These are phyloP conservation scores for Leptinotarsa haldemani DNA, from an alignment of 2,888 invertebrate genomes.

Conservation along the genomic window DNA sequence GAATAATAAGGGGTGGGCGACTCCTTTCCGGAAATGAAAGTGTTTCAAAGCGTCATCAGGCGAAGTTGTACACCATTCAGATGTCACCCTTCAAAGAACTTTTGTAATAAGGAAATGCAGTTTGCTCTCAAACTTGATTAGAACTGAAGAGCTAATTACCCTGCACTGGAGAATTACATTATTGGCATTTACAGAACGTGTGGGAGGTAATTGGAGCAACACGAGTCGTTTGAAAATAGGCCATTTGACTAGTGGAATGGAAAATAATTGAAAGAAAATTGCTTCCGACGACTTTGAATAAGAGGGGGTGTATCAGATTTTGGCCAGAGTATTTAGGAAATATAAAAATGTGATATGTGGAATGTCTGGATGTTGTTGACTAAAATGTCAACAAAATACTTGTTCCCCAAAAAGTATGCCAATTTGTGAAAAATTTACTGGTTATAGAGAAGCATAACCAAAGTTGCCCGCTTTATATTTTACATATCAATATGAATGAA, in stretches of 20 bases:
- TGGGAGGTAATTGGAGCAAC: constrained; percentile 14
- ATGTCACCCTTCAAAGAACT: constrained; percentile 51
- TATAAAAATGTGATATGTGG: too few species aligned
- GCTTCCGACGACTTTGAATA: not conserved
- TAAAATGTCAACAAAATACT: too few species aligned
- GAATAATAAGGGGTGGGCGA: constrained; percentile 20
- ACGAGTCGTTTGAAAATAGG: constrained; percentile 8
- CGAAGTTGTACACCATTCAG: constrained; percentile 53
- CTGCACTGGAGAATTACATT: constrained; percentile 50
- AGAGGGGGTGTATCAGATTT: too few species aligned
- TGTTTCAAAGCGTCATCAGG: constrained; percentile 59
- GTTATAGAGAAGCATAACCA: too few species aligned
- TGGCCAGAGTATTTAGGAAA: too few species aligned
- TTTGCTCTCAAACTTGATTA: constrained; percentile 59
- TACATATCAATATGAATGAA: too few species aligned
- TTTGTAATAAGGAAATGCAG: constrained; percentile 61
- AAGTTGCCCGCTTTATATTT: too few species aligned
- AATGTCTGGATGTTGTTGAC: not conserved
- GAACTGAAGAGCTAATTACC: constrained; percentile 56
- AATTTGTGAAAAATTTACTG: too few species aligned
- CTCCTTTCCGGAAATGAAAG: constrained; percentile 58
- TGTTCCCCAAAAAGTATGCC: too few species aligned
- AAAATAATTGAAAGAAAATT: constrained; percentile 15
- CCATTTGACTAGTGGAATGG: not conserved
- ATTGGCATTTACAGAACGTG: constrained; percentile 45